Evolutionary conservation across 2,888 invertebrate genomes (phyloP), one percentile per base, ranked within the genome.

Genomic region (Chaetogeoica ovagalla): DNA sequence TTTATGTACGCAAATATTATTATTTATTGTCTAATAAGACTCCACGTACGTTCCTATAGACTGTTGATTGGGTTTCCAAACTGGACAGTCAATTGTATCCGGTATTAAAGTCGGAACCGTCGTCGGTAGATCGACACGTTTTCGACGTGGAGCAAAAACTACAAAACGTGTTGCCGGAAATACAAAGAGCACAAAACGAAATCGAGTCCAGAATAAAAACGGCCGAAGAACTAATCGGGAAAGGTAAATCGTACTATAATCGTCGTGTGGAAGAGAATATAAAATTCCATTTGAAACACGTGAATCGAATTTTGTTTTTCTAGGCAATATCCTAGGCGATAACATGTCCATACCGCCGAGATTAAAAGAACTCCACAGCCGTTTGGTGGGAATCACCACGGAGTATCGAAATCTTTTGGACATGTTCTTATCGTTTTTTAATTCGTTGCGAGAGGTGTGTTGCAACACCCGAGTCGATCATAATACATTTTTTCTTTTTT

Each of bases 11-110:
- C 8, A 15, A 23, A 37, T 21, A 37, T 59, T 43, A 0, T 59
- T 59, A 62, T 43, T 21, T 66, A n/a, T 66, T 75, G 13, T 70
- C 19, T 73, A 43, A 39, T 48, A 60, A 73, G 21, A 39, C 21
- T 72, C n/a, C n/a, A 39, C 37, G 17, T 70, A 79, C 37, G 79
- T 83, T 83, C 82, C n/a, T 83, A 30, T 84, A 91, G 91, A 91
- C 90, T 37, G 88, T 91, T 83, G 89, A 89, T 83, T 90, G 90
- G 89, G 90, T 90, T 83, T 89, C 91, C 6, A 90, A 91, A 86
- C 88, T 93, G 84, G 91, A 92, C 85, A 89, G 90, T 70, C 91
- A 93, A 84, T 87, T 94, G 81, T 94, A 93, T 88, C 93, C 94
- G 37, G 89, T 92, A 70, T 90, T 94, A 83, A 91, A 90, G 70